A percentile compares a stretch with the other conserved stretches of the same genome.
Conservation (phyloP, 1,140 invertebrate genomes). For the Pissodes strobi region DNA sequence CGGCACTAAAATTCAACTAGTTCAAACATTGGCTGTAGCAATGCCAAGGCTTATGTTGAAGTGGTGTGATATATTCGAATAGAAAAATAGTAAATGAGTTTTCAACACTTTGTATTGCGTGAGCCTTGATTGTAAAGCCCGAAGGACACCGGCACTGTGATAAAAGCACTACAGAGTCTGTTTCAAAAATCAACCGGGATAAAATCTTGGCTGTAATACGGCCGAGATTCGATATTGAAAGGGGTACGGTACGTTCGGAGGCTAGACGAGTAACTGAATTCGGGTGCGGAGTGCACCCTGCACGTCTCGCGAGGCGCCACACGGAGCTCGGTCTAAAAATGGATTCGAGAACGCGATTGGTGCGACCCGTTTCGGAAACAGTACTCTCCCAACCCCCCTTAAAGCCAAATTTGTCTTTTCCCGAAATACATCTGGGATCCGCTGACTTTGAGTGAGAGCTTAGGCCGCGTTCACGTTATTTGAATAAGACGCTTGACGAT, state of each 20-base stretch:
- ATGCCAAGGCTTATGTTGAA: too few species aligned
- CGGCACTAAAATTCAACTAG: too few species aligned
- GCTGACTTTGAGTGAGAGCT: conserved; percentile 27
- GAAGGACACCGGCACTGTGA: too few species aligned
- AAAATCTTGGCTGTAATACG: neutral
- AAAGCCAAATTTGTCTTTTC: conserved; percentile 79
- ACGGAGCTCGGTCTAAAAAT: conserved; percentile 61
- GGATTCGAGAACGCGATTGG: conserved; percentile 56
- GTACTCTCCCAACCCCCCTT: conserved; percentile 50
- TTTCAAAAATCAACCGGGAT: neutral
- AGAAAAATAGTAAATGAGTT: too few species aligned
- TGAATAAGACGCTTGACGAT: too few species aligned
- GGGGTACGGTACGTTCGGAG: conserved; percentile 14
- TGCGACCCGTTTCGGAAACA: conserved; percentile 39
- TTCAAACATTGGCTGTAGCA: too few species aligned
- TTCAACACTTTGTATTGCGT: too few species aligned
- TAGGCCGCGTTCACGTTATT: conserved; percentile 16
- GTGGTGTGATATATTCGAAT: too few species aligned
- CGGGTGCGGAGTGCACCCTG: conserved; percentile 26
- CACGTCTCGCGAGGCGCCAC: conserved; percentile 19
- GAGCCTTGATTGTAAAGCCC: too few species aligned
- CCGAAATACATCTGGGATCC: conserved; percentile 69
- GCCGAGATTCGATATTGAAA: neutral
- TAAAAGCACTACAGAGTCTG: too few species aligned
- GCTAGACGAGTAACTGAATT: conserved; percentile 21